Base-by-base conservation (phyloP, 1,140 invertebrate genomes). In the Drosophila ercepeae region DNA sequence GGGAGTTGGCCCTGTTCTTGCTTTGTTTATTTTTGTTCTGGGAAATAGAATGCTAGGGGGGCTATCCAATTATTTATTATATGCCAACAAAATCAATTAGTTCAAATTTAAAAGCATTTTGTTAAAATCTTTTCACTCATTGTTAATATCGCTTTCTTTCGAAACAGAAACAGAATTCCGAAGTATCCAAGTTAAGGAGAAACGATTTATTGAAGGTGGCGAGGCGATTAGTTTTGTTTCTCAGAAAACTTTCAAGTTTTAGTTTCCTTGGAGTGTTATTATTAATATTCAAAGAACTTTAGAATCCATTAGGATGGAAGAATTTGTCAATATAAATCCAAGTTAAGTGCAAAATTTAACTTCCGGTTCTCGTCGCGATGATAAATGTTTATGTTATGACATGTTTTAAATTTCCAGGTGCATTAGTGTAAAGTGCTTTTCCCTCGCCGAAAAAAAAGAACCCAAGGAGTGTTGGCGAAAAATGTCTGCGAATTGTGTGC, bases 331-430 rank as follows among this genome's bases (percentile, higher is more conserved):
- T 61, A 64, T 48, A 48, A 61, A 49, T 41, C 60, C 29, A 61
- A 54, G 50, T 57, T 74, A 32, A 44, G 46, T 39, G 46, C 70
- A 55, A 49, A 74, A 64, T 71, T 71, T 36, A 60, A 71, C 39
- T 60, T 59, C 55, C 67, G 46, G 55, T 50, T 69, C 68, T 36
- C 59, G 64, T 69, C 60, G 53, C 44, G 60, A 49, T 78, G 81
- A 86, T 88, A 86, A 88, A 86, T 86, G 82, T 81, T 86, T 86
- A 86, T 75, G 83, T 88, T 88, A 88, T 88, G 82, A 88, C 83
- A 82, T 82, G 74, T 88, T 88, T 88, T 53, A 88, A 88, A 88
- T 82, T 88, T 88, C 75, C 79, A 88, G 77, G 83, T 88, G 82
- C 82, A 88, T 88, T 88, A 88, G 82, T 88, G 82, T 71, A 88